Evolutionary conservation across 2,888 invertebrate species (phyloP), one percentile per base, ranked within the genome.

Genomic region (Pristionchus fissidentatus): DNA sequence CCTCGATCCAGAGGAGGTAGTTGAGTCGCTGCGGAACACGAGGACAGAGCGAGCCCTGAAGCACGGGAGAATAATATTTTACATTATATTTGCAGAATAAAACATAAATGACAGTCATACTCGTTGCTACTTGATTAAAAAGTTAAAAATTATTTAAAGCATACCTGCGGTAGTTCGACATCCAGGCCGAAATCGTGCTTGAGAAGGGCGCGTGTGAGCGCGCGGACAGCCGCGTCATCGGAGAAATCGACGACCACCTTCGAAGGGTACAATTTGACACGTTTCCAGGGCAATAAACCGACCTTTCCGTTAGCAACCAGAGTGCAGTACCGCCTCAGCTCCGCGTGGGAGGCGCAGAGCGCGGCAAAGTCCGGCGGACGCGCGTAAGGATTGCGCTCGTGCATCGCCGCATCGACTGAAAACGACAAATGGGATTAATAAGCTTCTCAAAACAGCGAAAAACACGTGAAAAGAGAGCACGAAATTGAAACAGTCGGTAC

Each of bases 1-100:
- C 96, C 93, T 99, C 97, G 83, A 99, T 93, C 97, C 98, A 97
- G 38, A 98, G 94, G 85, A 99, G 94, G 92, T 99, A 99, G 93
- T 99, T 98, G 3, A 99, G 93, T 83, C 98, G 94, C 82, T 97
- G 94, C 0, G 99, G 97, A 60, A 99, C 94, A 0, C 98, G 97
- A 1, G 99, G 99, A 81, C 98, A 95, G 75, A 99, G 94, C 90
- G 95, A 95, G 85, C 87, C 88, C 83, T 81, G 80, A 43, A 79
- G n/a, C n/a, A n/a, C n/a, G n/a, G n/a, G 35, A 35, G 70, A 19
- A 29, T 13, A 15, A 38, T 70, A 15, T 15, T 29, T 35, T 70
- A 29, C 32, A 46, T 35, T 22, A 29, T 13, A 10, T 62, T 15
- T 19, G 22, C 19, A 1, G 38, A 41, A 41, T 38, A 4, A 22